Conservation (phyloP, 2,888 invertebrate genomes). For the Caenorhabditis japonica region DNA sequence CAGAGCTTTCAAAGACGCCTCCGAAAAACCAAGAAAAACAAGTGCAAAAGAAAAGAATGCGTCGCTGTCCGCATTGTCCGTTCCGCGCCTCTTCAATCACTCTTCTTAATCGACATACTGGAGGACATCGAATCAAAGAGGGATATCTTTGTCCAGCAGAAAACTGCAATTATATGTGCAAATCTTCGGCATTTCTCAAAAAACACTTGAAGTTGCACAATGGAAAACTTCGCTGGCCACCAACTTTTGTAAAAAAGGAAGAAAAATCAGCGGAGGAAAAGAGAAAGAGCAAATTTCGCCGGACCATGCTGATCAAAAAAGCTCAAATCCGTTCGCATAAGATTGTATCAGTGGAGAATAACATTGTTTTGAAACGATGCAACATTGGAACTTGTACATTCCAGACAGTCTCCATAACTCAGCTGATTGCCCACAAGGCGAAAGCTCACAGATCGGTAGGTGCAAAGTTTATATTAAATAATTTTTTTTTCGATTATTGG, state of each 20-base stretch:
- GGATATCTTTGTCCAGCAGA: constrained; percentile 41
- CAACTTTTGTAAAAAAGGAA: constrained; percentile 18
- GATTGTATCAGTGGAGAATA: neutral
- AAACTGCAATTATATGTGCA: constrained; percentile 35
- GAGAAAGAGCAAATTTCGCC: neutral
- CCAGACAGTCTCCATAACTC: constrained; percentile 1
- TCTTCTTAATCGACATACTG: constrained; percentile 25
- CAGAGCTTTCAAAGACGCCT: neutral
- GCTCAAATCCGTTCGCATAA: constrained; percentile 14
- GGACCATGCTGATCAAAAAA: too few species aligned
- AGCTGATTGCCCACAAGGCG: constrained; percentile 21
- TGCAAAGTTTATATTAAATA: neutral
- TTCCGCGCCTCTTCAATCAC: constrained; percentile 9
- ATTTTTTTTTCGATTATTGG: neutral
- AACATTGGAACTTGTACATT: constrained; percentile 33
- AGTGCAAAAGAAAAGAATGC: constrained; percentile 7
- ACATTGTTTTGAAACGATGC: constrained; percentile 9
- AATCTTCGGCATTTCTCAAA: constrained; percentile 50
- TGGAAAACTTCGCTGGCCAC: constrained; percentile 44
- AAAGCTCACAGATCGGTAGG: constrained; percentile 30
- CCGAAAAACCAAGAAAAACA: neutral
- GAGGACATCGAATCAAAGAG: constrained; percentile 24
- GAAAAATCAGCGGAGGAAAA: neutral
- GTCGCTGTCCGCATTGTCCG: constrained; percentile 53
- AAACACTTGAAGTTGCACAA: constrained; percentile 46